A percentile compares a stretch with the other conserved stretches of the same genome.
Evolutionary conservation across 2,113 vertebrate genomes (phyloP).

Genomic region (Climacteris rufus): DNA sequence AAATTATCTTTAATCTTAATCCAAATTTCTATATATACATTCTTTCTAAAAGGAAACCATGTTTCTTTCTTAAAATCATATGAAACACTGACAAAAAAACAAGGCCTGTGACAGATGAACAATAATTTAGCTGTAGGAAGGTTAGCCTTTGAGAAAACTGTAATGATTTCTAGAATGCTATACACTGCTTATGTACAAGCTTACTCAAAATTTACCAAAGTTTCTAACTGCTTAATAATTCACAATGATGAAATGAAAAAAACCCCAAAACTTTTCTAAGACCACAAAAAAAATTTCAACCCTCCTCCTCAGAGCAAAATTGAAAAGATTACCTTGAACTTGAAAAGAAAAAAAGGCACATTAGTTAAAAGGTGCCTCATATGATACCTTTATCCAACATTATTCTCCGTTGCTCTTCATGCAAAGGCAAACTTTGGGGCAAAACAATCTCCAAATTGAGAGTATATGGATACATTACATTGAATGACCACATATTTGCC

Average conservation of each 20-base stretch:
- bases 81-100: background rate
- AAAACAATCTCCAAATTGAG: background rate
- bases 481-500: slow-evolving; percentile 19
- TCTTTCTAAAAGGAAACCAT: background rate
- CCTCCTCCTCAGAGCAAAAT: background rate
- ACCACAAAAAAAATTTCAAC: background rate
- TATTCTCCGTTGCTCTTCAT: background rate
- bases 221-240: background rate
- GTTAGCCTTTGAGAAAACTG: background rate
- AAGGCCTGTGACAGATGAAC: background rate
- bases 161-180: background rate
- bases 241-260: background rate
- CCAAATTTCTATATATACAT: background rate
- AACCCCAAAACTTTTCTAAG: background rate
- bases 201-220: background rate
- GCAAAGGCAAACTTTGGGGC: background rate
- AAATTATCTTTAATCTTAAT: background rate
- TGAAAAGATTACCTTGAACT: background rate
- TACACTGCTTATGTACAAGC: background rate
- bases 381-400: background rate
- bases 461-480: background rate
- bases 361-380: background rate
- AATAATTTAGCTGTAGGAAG: background rate
- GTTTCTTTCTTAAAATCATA: background rate
- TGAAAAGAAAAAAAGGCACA: background rate